Evolutionary conservation across 53 echinoderm and acorn worm species (phyloP), one percentile per base, ranked within the genome.

Genomic region (Actinopyga echinites): DNA sequence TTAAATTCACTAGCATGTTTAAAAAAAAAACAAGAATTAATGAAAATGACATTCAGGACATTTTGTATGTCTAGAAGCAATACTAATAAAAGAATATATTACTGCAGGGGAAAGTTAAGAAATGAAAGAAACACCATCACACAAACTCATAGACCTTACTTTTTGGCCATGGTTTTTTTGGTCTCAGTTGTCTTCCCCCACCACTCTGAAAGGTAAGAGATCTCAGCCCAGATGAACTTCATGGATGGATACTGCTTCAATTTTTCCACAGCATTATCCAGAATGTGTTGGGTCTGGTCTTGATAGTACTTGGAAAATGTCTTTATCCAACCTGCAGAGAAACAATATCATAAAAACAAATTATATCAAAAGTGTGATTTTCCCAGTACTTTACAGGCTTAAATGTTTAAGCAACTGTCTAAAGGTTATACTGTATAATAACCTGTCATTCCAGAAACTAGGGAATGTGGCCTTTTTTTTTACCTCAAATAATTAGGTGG

Each of bases 151-250:
- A 44, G 12, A 44, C 3, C 49, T 75, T 58, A 95, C 95, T 84
- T 90, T 85, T 87, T 93, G 23, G 91, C 83, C 34, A 82, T 77
- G 2, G 91, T 86, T 80, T 64, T 89, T 66, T 93, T 91, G 61
- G 61, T 79, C 23, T 85, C 40, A 52, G 90, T 92, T 21, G 88
- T 92, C 15, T 57, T 83, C 53, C 94, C 86, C 97, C 97, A 97
- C 97, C 96, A 97, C 92, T 91, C 92, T 12, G 97, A 92, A 67
- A 97, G 73, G 80, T 92, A 97, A 0, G 97, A 97, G 24, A 97
- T 97, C 90, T 97, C 97, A 4, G 97, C 94, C 97, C 97, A 97
- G 60, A 97, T 97, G 57, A 97, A 90, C 52, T 54, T 97, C 94
- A 93, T 96, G 13, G 90, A 56, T 11, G 86, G 87, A 38, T 90